Conservation (phyloP, 2,113 vertebrate species). For the Sander lucioperca region DNA sequence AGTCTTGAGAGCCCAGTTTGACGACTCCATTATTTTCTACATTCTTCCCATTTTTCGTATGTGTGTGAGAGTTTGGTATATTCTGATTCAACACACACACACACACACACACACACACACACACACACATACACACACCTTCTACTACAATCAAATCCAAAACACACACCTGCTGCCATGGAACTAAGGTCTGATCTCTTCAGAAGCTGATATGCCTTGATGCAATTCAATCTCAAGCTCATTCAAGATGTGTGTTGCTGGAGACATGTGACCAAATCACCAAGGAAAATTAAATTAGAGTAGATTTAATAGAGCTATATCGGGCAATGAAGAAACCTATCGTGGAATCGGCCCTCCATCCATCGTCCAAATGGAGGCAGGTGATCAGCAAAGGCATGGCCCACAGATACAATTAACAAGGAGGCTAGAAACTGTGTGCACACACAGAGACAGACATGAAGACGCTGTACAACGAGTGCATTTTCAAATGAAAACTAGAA, state of each 20-base stretch:
- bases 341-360: slow-evolving; percentile 54
- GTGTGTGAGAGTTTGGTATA: neutral
- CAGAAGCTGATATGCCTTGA: slow-evolving; percentile 52
- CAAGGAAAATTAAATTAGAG: slow-evolving; percentile 76
- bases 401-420: slow-evolving; percentile 58
- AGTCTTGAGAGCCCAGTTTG: neutral
- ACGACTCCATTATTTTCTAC: neutral
- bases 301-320: slow-evolving; percentile 72
- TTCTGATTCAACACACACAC: neutral
- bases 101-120: slow-evolving; percentile 9
- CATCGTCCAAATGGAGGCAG: slow-evolving; percentile 67
- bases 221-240: slow-evolving; percentile 74
- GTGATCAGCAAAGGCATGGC: slow-evolving; percentile 59
- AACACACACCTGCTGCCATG: slow-evolving; percentile 28
- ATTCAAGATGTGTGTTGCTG: slow-evolving; percentile 60
- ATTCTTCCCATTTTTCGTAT: neutral
- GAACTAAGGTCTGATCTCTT: slow-evolving; percentile 45
- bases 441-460: neutral
- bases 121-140: neutral
- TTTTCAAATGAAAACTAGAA: slow-evolving; percentile 4
- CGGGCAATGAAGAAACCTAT: slow-evolving; percentile 68
- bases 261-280: slow-evolving; percentile 75
- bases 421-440: slow-evolving; percentile 5
- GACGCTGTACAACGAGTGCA: neutral
- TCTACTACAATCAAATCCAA: slow-evolving; percentile 46